These are phyloP conservation scores for Pelecanoides urinatrix DNA, from an alignment of 2,113 vertebrate genomes.

Conservation along the genomic window DNA sequence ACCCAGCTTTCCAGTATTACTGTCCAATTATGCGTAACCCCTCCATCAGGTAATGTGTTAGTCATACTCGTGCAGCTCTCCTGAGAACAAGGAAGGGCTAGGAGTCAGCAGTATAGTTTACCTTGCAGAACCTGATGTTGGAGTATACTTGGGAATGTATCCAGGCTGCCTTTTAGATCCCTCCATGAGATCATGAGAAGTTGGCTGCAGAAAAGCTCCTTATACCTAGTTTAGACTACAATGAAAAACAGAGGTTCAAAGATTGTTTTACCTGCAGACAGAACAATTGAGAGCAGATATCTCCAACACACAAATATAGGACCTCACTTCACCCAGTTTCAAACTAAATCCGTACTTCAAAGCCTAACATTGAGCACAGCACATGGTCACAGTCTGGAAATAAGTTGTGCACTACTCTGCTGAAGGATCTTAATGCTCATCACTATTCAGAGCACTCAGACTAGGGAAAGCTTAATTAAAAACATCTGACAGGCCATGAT, in stretches of 20 bases:
- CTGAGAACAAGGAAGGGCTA: not conserved
- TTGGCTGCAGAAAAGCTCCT: not conserved
- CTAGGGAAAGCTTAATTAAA: conserved; percentile 53
- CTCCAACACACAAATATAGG: not conserved
- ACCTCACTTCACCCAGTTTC: not conserved
- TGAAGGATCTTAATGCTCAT: not conserved
- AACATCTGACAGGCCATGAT: conserved; percentile 33
- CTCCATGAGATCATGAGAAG: not conserved
- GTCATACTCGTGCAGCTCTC: not conserved
- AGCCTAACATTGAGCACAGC: not conserved
- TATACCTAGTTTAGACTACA: not conserved
- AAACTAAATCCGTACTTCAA: not conserved
- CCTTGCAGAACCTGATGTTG: conserved; percentile 41
- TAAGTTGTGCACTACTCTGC: not conserved
- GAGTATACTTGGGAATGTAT: not conserved
- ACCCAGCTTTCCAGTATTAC: not conserved
- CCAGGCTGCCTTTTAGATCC: not conserved
- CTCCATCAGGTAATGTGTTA: not conserved
- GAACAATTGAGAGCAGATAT: not conserved
- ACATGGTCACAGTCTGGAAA: not conserved
- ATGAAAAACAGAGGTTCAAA: not conserved
- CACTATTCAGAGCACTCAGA: conserved; percentile 24
- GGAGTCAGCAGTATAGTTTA: not conserved
- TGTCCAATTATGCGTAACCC: not conserved
- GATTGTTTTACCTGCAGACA: not conserved